phyloP scores from a whole-genome alignment of 2,888 invertebrate genomes.

The Marronus borbonicus region DNA sequence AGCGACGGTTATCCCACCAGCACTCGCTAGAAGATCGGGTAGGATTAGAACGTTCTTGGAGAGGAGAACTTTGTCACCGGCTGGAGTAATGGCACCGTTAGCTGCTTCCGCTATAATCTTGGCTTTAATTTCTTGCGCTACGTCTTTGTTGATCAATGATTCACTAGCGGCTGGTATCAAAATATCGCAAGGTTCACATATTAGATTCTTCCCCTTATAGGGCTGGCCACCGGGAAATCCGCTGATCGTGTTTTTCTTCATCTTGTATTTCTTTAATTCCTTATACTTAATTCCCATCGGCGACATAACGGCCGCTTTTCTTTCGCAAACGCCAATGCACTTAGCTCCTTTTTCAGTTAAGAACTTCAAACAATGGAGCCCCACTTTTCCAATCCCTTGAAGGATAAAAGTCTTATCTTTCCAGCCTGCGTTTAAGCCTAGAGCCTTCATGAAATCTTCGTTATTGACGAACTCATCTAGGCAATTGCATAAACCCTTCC shows the following conservation, averaged over 20 bases:
- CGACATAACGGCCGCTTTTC: conserved; percentile 77
- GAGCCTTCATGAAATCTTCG: conserved; percentile 80
- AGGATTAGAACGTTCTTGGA: conserved; percentile 84
- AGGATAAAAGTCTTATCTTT: conserved; percentile 85
- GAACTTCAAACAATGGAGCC: conserved; percentile 82
- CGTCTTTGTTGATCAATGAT: conserved; percentile 89
- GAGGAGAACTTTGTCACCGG: conserved; percentile 83
- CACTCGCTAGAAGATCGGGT: conserved; percentile 84
- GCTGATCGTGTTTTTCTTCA: conserved; percentile 88
- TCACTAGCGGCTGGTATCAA: conserved; percentile 95
- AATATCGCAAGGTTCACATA: conserved; percentile 94
- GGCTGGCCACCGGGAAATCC: conserved; percentile 88
- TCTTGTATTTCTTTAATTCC: conserved; percentile 85
- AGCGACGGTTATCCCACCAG: conserved; percentile 92
- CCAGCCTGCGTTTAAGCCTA: conserved; percentile 77
- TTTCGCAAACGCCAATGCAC: conserved; percentile 81
- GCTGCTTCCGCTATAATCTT: conserved; percentile 93
- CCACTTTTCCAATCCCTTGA: conserved; percentile 89
- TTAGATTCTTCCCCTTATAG: conserved; percentile 73
- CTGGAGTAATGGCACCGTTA: conserved; percentile 92
- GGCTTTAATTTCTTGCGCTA: conserved; percentile 88
- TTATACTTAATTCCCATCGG: conserved; percentile 81
- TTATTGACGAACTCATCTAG: conserved; percentile 82
- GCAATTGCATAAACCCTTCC: conserved; percentile 84
- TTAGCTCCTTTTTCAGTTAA: conserved; percentile 80